Base-by-base conservation (phyloP, 2,888 invertebrate genomes). In the Halocaridina rubra region DNA sequence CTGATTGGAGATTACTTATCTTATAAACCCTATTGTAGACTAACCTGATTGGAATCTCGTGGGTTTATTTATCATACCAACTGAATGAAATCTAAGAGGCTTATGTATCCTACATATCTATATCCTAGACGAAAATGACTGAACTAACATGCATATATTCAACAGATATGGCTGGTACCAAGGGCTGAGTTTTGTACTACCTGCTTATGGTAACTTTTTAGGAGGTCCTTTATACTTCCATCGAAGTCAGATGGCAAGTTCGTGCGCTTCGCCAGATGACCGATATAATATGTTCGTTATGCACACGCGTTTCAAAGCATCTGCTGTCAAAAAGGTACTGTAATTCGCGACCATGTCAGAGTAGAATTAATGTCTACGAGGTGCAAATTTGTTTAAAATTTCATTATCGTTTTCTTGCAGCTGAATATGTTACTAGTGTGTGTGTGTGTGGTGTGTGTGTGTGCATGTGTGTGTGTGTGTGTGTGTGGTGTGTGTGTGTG, bases 151-250 rank as follows among this genome's bases (percentile, higher is more conserved):
- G 16, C n/a, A 5, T 53, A 53, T 19, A 53, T n/a, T 53, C 19
- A 3, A 53, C 53, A 53, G 53, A 19, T 53, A 53, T 10, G 53
- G 53, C 7, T 53, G 53, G 61, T 33, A 86, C 3, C 80, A 88
- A 2, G 81, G 88, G 0, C 85, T 89, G 24, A 89, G 88, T 10
- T 89, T 90, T 46, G 89, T 89, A 0, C 78, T 90, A 33, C 84
- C 88, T n/a, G 88, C 88, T 0, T 64, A 71, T 0, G 89, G 88
- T 7, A 90, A 90, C 86, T 89, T 89, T 84, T 82, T 90, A 5
- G 89, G 89, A 1, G 88, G 89, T 77, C 89, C 89, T 32, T 81
- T 82, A 59, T 88, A 86, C 7, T 90, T 90, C 81, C 67, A 88
- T 30, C 88, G 39, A 8, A 33, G 61, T 24, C 39, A 53, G 61